These are phyloP conservation scores for Karalla daura DNA, from an alignment of 2,797 vertebrate species.

Conservation along the genomic window DNA sequence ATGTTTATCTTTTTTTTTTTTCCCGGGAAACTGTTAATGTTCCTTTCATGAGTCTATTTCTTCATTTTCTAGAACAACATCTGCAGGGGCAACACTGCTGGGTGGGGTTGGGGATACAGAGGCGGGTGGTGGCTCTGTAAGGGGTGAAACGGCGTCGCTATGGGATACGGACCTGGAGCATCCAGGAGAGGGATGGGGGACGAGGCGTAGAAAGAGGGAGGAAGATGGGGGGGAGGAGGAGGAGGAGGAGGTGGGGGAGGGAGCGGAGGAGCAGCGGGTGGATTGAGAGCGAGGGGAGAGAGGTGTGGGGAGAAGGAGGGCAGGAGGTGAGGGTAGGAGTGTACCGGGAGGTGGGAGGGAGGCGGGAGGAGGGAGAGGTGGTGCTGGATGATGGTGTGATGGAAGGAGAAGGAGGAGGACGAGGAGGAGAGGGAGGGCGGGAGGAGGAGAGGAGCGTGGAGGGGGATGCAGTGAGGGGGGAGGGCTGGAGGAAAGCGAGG, in stretches of 20 bases:
- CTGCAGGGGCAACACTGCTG: slow-evolving; percentile 68
- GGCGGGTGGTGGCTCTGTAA: slow-evolving; percentile 57
- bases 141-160: slow-evolving; percentile 66
- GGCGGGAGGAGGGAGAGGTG: slow-evolving; percentile 71
- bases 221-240: slow-evolving; percentile 10
- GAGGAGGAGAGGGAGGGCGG: slow-evolving; percentile 52
- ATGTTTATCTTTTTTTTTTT: slow-evolving; percentile 4
- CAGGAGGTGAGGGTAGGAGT: slow-evolving; percentile 62
- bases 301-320: slow-evolving; percentile 62
- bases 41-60: neutral
- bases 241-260: slow-evolving; percentile 19
- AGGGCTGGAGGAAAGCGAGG: slow-evolving; percentile 40
- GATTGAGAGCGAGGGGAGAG: slow-evolving; percentile 46
- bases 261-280: slow-evolving; percentile 24
- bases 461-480: slow-evolving; percentile 53
- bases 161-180: slow-evolving; percentile 47
- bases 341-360: slow-evolving; percentile 48
- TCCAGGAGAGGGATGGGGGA: slow-evolving; percentile 64
- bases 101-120: slow-evolving; percentile 61
- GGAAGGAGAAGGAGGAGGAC: slow-evolving; percentile 66
- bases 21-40: neutral
- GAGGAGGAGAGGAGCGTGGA: slow-evolving; percentile 67
- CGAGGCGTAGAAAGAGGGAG: slow-evolving; percentile 65
- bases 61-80: slow-evolving; percentile 66
- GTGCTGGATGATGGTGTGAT: slow-evolving; percentile 75